Conservation (phyloP, 2,888 invertebrate species). For the Cataglyphis rosenhaueri region DNA sequence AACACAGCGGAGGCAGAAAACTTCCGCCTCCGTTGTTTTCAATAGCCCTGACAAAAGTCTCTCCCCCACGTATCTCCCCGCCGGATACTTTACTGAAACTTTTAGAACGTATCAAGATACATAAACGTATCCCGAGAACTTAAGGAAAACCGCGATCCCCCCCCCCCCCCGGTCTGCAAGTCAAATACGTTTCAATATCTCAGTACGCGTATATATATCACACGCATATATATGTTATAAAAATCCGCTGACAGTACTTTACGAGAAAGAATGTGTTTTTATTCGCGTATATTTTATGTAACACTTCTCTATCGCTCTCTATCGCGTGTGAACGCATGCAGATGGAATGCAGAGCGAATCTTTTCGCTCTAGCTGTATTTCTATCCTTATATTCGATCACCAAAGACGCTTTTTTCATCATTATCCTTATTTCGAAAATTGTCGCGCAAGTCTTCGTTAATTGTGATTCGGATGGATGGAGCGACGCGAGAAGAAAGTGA, state of each 20-base stretch:
- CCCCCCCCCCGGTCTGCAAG: conserved; percentile 45
- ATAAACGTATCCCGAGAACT: conserved; percentile 19
- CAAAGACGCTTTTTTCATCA: not conserved
- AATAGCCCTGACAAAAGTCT: conserved; percentile 10
- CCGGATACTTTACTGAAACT: conserved; percentile 18
- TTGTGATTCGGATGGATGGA: not conserved
- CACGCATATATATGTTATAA: not conserved
- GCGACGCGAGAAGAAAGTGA: not conserved
- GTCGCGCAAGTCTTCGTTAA: not conserved
- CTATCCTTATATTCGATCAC: not conserved
- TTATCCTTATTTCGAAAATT: not conserved
- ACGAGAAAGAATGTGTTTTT: not conserved
- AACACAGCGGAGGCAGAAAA: conserved; percentile 42
- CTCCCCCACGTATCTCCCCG: not conserved
- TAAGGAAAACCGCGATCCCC: not conserved
- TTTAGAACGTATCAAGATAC: conserved; percentile 35
- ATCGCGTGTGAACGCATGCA: not conserved
- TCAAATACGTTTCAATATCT: conserved; percentile 41
- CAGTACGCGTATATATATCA: conserved; percentile 9
- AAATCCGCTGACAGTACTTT: not conserved
- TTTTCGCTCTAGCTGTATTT: not conserved
- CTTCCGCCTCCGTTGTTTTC: conserved; percentile 44
- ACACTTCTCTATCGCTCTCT: conserved; percentile 2
- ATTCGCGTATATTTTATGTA: not conserved
- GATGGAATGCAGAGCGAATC: not conserved